phyloP scores from a whole-genome alignment of 1,140 invertebrate species.

The Brachystomella parvula region DNA sequence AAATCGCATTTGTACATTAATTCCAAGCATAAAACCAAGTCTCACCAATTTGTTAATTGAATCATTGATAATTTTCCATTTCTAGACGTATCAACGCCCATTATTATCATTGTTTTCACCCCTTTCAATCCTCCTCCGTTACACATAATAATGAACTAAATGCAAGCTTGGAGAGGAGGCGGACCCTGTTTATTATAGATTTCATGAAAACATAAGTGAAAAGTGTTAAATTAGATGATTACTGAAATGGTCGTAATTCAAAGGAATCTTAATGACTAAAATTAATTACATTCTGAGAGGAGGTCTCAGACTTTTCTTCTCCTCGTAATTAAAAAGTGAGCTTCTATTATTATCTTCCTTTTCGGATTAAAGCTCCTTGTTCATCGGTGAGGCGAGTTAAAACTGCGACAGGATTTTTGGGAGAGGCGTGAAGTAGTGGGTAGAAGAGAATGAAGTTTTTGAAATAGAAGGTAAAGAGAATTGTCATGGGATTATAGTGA shows the following conservation, averaged over 20 bases:
- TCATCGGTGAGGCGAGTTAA: constrained; percentile 2
- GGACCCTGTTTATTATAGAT: no score
- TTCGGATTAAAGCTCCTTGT: background rate
- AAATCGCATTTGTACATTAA: background rate
- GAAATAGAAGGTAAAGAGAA: background rate
- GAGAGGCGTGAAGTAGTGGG: background rate
- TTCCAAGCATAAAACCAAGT: background rate
- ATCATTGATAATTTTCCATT: background rate
- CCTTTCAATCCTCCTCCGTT: no score
- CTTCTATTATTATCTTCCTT: background rate
- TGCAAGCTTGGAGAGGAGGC: no score
- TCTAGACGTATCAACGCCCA: background rate
- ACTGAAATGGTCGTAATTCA: no score
- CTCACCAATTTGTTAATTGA: background rate
- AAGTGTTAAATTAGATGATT: no score
- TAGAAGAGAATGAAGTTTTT: no score
- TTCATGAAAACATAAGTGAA: no score
- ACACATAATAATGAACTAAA: no score
- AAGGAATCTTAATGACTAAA: no score
- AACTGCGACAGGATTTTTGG: background rate
- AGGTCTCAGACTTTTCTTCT: background rate
- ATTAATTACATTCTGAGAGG: no score
- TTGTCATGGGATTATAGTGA: constrained; percentile 1
- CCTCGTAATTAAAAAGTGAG: background rate
- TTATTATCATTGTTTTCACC: no score